These are phyloP conservation scores for Cacoxenus indagator DNA, from an alignment of 2,888 invertebrate genomes.

Conservation along the genomic window DNA sequence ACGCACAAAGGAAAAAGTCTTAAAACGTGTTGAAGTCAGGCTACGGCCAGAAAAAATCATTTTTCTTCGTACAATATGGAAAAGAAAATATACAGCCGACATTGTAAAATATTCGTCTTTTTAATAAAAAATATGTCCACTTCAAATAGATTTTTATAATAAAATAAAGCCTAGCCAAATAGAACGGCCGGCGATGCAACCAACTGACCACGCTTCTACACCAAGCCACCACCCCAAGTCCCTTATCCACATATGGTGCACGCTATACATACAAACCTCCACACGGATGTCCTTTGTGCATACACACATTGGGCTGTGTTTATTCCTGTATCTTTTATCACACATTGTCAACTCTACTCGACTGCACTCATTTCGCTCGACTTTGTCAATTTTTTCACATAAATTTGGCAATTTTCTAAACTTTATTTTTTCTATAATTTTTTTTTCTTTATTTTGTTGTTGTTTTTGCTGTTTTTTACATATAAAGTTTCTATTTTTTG, in stretches of 20 bases:
- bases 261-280: background rate
- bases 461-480: background rate
- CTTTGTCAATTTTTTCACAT: constrained; percentile 19
- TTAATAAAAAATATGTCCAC: constrained; percentile 26
- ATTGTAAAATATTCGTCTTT: constrained; percentile 16
- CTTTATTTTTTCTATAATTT: constrained; percentile 5
- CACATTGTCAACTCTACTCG: background rate
- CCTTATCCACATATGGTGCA: background rate
- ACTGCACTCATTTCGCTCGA: background rate
- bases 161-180: background rate
- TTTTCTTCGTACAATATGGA: background rate
- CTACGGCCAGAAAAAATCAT: background rate
- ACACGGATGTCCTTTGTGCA: constrained; percentile 11
- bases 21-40: background rate
- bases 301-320: background rate
- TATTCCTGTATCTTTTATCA: background rate
- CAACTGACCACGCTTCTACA: background rate
- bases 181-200: background rate
- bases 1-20: no score
- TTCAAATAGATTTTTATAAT: constrained; percentile 9
- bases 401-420: constrained; percentile 19
- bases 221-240: background rate
- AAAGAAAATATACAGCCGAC: constrained; percentile 13
- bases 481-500: constrained; percentile 12
- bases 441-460: background rate